Evolutionary conservation across 2,888 invertebrate species (phyloP).

Genomic region (Periphyllus acericola): DNA sequence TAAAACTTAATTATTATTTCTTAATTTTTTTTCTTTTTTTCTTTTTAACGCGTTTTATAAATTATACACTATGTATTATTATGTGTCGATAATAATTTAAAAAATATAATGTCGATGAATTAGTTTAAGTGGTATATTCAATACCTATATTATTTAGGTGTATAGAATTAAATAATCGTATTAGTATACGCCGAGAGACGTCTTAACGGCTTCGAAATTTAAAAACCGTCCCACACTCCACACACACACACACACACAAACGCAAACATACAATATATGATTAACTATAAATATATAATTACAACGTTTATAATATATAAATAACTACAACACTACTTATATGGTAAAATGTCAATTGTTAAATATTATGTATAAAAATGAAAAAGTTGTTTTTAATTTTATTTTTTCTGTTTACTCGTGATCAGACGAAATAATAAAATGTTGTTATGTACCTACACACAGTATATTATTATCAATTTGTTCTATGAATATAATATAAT

Average conservation of each 20-base stretch:
- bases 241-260: neutral
- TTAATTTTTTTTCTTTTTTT: neutral
- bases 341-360: slow-evolving; percentile 54
- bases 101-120: slow-evolving; percentile 13
- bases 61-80: slow-evolving; percentile 6
- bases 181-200: slow-evolving; percentile 23
- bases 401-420: neutral
- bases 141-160: neutral
- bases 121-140: slow-evolving; percentile 10
- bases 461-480: slow-evolving; percentile 18
- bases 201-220: slow-evolving; percentile 43
- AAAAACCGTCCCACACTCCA: slow-evolving; percentile 11
- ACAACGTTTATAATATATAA: neutral
- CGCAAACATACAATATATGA: neutral
- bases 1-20: slow-evolving; percentile 10
- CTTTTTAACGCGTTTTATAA: neutral
- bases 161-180: neutral
- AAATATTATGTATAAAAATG: slow-evolving; percentile 40
- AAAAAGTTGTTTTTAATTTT: neutral
- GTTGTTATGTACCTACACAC: neutral
- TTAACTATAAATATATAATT: neutral
- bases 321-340: neutral
- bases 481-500: slow-evolving; percentile 1
- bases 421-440: slow-evolving; percentile 8
- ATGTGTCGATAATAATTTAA: neutral